A percentile compares a stretch with the other conserved stretches of the same genome.
phyloP scores from a whole-genome alignment of 2,113 vertebrate species.

The Colaptes auratus region DNA sequence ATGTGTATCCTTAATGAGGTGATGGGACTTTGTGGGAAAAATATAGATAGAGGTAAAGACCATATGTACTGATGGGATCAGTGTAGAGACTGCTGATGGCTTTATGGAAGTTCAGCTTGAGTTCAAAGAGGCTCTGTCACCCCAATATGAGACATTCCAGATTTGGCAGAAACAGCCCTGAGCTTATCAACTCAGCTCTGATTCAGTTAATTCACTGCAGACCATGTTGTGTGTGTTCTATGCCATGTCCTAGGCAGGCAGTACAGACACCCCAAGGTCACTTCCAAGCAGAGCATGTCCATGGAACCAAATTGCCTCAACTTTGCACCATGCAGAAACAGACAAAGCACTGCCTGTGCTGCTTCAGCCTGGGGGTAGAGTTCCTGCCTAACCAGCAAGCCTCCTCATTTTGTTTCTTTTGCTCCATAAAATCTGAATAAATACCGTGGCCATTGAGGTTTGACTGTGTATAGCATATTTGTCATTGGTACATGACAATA shows the following conservation, averaged over 20 bases:
- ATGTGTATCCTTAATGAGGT: background rate
- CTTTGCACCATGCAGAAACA: background rate
- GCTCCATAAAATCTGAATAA: background rate
- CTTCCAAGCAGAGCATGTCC: background rate
- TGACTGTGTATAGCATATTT: background rate
- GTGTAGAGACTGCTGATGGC: background rate
- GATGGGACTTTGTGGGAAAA: background rate
- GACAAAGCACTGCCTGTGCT: background rate
- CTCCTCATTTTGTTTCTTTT: background rate
- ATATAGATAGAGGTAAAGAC: background rate
- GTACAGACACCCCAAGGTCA: background rate
- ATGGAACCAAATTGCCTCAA: background rate
- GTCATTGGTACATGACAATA: background rate
- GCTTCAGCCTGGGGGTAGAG: background rate
- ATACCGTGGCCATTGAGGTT: slow-evolving; percentile 11
- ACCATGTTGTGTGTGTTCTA: background rate
- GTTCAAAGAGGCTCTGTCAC: background rate
- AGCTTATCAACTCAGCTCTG: background rate
- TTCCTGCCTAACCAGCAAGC: background rate
- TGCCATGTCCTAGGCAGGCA: background rate
- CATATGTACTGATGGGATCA: accelerated
- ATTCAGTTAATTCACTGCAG: background rate
- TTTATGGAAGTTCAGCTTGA: background rate
- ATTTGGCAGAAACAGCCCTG: background rate
- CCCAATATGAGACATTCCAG: background rate